Evolutionary conservation across 1,140 invertebrate species (phyloP), one percentile per base, ranked within the genome.

Genomic region (Ostrea edulis): DNA sequence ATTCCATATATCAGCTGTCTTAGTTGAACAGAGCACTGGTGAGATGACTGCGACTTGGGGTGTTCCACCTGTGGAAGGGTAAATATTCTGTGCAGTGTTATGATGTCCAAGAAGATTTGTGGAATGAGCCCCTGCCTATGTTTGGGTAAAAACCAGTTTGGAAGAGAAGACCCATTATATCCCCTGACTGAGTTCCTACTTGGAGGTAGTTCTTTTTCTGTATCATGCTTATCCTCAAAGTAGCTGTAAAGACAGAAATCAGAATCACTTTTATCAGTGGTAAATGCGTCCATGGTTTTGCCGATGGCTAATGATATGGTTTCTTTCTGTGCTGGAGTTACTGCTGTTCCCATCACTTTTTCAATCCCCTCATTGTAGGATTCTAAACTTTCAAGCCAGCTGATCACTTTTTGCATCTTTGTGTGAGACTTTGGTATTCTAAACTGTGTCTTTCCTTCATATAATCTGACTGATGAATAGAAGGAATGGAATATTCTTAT

Each of bases 11-110:
- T 96, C 87, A 96, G 96, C 91, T 95, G 94, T 55, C 98, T 91
- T 71, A 98, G 96, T 14, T 96, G 95, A 82, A 97, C 92, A 54
- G 96, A 95, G 89, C 96, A 96, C 25, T 95, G 88, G 90, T 96
- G 96, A n/a, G 96, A 95, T 87, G 97, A 96, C 9, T 95, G 93
- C 44, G 95, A 93, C 5, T 92, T 92, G 90, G 96, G 96, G 91
- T 97, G 96, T 94, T 98, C 97, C 12, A 97, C 96, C 95, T 98
- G 97, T 20, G 96, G 96, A 35, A 95, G 95, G 88, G 96, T 96
- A 89, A 97, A 96, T 91, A 97, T 96, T 68, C 96, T 95, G 88
- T 96, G 96, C 65, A 96, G 94, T 29, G 96, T 95, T 77, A 97
- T 92, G 0, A 97, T 95, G 93, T 97, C 97, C 55, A 97, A 95